Base-by-base conservation (phyloP, 1,140 invertebrate genomes). In the Scaptomyza graminum region DNA sequence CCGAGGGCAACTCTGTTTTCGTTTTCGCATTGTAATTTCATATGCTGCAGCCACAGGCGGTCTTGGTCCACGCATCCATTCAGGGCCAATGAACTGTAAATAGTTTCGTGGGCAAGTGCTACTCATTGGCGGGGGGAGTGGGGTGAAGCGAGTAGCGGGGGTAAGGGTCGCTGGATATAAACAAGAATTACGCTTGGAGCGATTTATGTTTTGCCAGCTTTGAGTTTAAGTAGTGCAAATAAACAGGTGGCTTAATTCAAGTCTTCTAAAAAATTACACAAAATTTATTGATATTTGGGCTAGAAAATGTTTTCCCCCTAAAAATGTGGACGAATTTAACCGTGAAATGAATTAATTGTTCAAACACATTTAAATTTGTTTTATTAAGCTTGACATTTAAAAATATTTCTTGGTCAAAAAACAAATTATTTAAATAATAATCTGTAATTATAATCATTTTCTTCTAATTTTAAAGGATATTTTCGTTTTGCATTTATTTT, bases 31-130 rank as follows among this genome's bases (percentile, higher is more conserved):
- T 78, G 66, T 78, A 79, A 76, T 71, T 79, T 82, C 83, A 88
- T 87, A 83, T 87, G 83, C 68, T 65, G 54, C 75, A 70, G 78
- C 82, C 82, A 70, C 83, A 68, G 83, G 82, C 82, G 75, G 78
- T 71, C 57, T 34, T 34, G 28, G 28, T 28, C 28, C 28, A 28
- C 8, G 7, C 18, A 34, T 18, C 46, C n/a, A 15, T 22, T 28
- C 49, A 15, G 18, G 72, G 67, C 62, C 70, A 69, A 67, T 82
- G 75, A 76, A 82, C 82, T 67, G 67, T 46, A 71, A 79, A 63
- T 79, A 82, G 82, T 79, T 73, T 79, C 70, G 61, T 69, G 74
- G 72, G 74, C 76, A 68, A 61, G 51, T 63, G 65, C 34, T 12
- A 11, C 5, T 22, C 6, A 12, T 34, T 15, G 47, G 18, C 9